Evolutionary conservation across 2,113 vertebrate species (phyloP), one percentile per base, ranked within the genome.

Genomic region (Bungarus multicinctus): DNA sequence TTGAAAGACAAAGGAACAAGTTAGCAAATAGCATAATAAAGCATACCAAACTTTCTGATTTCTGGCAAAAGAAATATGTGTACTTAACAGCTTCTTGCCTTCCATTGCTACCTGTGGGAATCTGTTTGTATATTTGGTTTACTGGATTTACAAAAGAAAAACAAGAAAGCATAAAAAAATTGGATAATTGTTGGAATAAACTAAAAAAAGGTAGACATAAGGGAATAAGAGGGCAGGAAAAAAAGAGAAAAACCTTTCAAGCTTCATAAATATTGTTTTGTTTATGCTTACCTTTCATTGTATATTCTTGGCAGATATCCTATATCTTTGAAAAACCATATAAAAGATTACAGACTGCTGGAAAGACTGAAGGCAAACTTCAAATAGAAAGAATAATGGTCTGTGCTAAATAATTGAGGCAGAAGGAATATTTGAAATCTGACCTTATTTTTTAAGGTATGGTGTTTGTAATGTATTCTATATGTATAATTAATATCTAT

Each of bases 211-310:
- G 45, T n/a, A 0, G 90, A 92, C 54, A 94, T 60, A 30, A 22
- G 60, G 89, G 60, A 95, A 93, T 88, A 85, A 94, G 23, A 88
- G 94, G 85, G 86, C 25, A 8, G 39, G 58, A 93, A 50, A 58
- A 45, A 30, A 53, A 86, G 1, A 86, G 16, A 30, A 14, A 95
- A 89, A 86, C 10, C 5, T 88, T 92, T 93, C 30, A 90, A 16
- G 12, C 90, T 93, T 88, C 18, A 50, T 89, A 23, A 52, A n/a
- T 89, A 58, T 92, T 69, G 25, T 90, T 64, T 94, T 92, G 50
- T 92, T 92, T 64, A 52, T 88, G 88, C 25, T 94, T 81, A 25
- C 30, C 39, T 47, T 93, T 0, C 92, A 2, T 50, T 89, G 4
- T 0, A 22, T 58, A 88, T 94, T 4, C 10, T 14, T 3, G 34